Evolutionary conservation across 2,797 vertebrate genomes (phyloP).

Genomic region (Tangara arthus): DNA sequence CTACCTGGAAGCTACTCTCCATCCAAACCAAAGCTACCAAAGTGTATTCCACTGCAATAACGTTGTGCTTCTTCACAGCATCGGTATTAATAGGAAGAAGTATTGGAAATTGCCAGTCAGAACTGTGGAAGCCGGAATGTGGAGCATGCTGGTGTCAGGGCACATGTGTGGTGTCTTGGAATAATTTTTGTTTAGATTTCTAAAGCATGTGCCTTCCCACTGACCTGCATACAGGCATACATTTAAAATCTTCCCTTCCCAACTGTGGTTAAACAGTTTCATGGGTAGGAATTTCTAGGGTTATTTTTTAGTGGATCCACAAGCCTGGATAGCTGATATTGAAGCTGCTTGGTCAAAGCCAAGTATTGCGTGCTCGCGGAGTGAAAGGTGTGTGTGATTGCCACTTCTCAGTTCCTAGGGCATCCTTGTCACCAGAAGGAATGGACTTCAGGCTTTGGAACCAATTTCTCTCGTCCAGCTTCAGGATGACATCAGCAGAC

Average conservation of each 20-base stretch:
- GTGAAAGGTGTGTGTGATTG: background rate
- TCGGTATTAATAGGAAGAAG: background rate
- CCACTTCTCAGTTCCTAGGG: background rate
- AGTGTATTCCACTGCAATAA: background rate
- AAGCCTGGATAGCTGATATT: background rate
- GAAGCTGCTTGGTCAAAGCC: background rate
- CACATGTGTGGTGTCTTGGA: background rate
- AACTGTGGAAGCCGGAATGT: background rate
- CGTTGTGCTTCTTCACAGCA: background rate
- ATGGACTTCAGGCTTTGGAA: background rate
- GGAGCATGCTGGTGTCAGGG: background rate
- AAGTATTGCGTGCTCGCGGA: accelerated
- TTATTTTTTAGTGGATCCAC: background rate
- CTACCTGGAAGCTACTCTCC: background rate
- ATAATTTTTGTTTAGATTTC: background rate
- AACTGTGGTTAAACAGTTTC: background rate
- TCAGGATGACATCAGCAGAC: background rate
- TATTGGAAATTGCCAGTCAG: background rate
- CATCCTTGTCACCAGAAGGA: background rate
- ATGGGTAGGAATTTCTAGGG: background rate
- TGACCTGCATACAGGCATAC: background rate
- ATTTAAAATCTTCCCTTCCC: background rate
- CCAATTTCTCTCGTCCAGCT: background rate
- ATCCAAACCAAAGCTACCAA: background rate
- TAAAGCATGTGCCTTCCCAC: background rate